phyloP scores from a whole-genome alignment of 1,140 invertebrate genomes.

The Drosophila paulistorum region DNA sequence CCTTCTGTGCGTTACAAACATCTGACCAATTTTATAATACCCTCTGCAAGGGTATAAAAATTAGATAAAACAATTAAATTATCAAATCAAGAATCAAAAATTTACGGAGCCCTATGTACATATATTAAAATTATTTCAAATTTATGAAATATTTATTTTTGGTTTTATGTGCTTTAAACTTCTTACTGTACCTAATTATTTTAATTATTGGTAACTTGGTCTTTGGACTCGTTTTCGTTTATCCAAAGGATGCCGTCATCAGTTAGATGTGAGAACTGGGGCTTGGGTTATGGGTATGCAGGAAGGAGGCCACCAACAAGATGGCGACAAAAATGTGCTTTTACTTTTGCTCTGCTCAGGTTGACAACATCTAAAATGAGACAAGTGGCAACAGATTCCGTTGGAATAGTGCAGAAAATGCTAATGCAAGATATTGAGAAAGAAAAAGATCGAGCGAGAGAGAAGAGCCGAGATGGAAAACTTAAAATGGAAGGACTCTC shows the following conservation, averaged over 20 bases:
- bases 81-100: too few relatives aligned
- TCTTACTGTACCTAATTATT: not conserved
- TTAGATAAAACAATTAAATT: too few relatives aligned
- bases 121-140: too few relatives aligned
- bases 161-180: too few relatives aligned
- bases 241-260: not conserved
- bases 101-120: too few relatives aligned
- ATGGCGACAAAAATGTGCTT: conserved; percentile 47
- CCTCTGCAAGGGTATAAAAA: too few relatives aligned
- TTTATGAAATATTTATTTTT: too few relatives aligned
- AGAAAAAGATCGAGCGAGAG: not conserved
- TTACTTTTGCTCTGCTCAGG: conserved; percentile 44
- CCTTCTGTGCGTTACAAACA: too few relatives aligned
- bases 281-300: conserved; percentile 3
- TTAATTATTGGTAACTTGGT: conserved; percentile 30
- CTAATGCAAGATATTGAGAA: conserved; percentile 46
- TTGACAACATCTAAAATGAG: conserved; percentile 63
- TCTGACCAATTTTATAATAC: too few relatives aligned
- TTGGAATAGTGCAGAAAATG: conserved; percentile 39
- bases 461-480: conserved; percentile 16
- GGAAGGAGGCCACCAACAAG: conserved; percentile 28
- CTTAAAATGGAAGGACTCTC: conserved; percentile 8
- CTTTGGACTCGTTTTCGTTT: not conserved
- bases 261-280: not conserved
- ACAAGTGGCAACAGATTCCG: conserved; percentile 63